Evolutionary conservation across 1,140 invertebrate genomes (phyloP).

Genomic region (Drosophila truncata): DNA sequence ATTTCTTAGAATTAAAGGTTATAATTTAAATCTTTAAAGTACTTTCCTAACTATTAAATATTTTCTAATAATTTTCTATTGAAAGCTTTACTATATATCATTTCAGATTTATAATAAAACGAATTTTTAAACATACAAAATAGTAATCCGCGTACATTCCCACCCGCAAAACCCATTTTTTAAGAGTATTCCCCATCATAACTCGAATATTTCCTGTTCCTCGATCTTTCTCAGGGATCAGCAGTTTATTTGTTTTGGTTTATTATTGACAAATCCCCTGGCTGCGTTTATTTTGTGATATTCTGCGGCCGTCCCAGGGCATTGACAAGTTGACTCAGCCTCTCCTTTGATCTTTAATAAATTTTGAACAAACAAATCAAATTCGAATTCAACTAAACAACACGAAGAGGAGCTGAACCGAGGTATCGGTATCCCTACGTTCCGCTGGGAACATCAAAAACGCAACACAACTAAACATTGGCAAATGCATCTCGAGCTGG

Average conservation of each 20-base stretch:
- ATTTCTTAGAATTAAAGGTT: too few species aligned
- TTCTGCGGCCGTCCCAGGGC: constrained; percentile 21
- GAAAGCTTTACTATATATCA: background rate
- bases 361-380: constrained; percentile 79
- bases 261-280: constrained; percentile 64
- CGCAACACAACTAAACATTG: constrained; percentile 49
- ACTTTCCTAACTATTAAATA: too few species aligned
- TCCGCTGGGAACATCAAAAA: constrained; percentile 41
- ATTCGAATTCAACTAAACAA: constrained; percentile 69
- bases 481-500: constrained; percentile 38
- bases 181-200: constrained; percentile 6
- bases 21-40: too few species aligned
- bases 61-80: background rate
- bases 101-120: background rate
- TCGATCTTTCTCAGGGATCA: constrained; percentile 43
- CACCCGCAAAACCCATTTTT: background rate
- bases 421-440: background rate
- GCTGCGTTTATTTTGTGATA: constrained; percentile 41
- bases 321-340: constrained; percentile 64
- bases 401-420: constrained; percentile 43
- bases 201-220: background rate
- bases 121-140: background rate
- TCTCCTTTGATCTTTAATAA: constrained; percentile 79
- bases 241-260: constrained; percentile 62
- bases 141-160: too few species aligned